Evolutionary conservation across 2,888 invertebrate genomes (phyloP).

Genomic region (Hecatera dysodea): DNA sequence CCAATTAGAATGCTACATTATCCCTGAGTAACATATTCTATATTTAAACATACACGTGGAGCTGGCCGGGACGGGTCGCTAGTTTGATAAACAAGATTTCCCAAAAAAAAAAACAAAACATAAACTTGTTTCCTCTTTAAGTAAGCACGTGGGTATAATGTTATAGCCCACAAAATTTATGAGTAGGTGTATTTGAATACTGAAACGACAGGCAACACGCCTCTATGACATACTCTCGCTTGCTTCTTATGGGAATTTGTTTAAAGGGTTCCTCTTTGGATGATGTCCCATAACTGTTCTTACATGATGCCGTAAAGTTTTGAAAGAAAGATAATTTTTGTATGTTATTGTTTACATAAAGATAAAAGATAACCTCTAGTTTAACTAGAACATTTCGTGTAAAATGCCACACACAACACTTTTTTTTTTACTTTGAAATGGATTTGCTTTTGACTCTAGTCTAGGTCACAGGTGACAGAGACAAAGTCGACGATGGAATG

Average conservation of each 20-base stretch:
- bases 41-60: no score
- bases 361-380: not conserved
- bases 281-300: constrained; percentile 23
- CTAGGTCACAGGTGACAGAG: no score
- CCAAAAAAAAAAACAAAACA: not conserved
- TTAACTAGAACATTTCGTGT: no score
- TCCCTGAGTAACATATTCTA: no score
- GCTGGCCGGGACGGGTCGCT: no score
- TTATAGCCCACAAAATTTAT: constrained; percentile 50
- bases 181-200: constrained; percentile 60
- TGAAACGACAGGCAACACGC: constrained; percentile 60
- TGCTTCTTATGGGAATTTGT: constrained; percentile 51
- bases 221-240: constrained; percentile 36
- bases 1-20: no score
- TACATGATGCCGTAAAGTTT: constrained; percentile 13
- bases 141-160: constrained; percentile 24
- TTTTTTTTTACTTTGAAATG: no score
- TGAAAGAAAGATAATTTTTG: not conserved
- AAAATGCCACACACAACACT: no score
- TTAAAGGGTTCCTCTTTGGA: constrained; percentile 38
- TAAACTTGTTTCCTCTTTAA: constrained; percentile 11
- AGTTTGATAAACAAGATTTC: no score
- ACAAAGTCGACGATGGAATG: no score
- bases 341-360: not conserved
- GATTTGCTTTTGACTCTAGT: no score